Conservation (phyloP, 53 echinoderm and acorn worm species). For the Apostichopus leukothele region DNA sequence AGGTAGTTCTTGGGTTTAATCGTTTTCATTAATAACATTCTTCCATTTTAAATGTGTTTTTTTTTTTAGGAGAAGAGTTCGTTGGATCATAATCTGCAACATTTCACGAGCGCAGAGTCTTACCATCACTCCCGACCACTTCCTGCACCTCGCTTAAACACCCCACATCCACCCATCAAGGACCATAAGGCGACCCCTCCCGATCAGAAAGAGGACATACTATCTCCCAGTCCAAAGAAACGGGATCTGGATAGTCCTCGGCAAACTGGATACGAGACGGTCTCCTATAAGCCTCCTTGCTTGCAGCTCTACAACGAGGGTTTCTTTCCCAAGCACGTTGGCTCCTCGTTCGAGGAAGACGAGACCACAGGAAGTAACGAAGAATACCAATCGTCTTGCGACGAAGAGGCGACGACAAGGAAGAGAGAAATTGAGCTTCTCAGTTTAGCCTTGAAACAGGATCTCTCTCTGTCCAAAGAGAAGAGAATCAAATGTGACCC, state of each 20-base stretch:
- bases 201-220: background rate
- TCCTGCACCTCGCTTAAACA: conserved; percentile 23
- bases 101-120: background rate
- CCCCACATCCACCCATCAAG: background rate
- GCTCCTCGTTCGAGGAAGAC: background rate
- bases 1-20: no score
- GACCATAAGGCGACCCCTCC: conserved; percentile 15
- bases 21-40: no score
- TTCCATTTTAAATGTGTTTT: no score
- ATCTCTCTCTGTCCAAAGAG: conserved; percentile 29
- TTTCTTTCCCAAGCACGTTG: background rate
- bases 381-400: background rate
- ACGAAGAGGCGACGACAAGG: background rate
- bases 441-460: background rate
- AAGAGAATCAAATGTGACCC: background rate
- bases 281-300: background rate
- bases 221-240: background rate
- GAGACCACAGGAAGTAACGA: background rate
- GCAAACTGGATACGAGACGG: background rate
- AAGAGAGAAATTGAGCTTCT: conserved; percentile 1
- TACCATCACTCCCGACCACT: conserved; percentile 23
- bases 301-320: background rate
- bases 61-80: background rate
- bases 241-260: background rate
- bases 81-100: background rate